phyloP scores from a whole-genome alignment of 2,797 vertebrate genomes.

The Peromyscus nudipes region DNA sequence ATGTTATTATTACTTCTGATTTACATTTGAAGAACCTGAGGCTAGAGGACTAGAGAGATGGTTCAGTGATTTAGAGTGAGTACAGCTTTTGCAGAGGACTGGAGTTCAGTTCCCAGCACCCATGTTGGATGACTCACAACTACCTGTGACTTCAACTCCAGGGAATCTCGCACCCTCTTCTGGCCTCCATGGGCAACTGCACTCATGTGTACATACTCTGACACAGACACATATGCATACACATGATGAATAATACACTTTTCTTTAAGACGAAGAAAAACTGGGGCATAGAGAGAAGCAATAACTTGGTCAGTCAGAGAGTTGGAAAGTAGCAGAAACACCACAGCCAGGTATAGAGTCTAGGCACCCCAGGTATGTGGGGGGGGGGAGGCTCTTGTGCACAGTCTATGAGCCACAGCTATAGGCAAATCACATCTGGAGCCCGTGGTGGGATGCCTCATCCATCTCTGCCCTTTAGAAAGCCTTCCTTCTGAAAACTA shows the following conservation, averaged over 20 bases:
- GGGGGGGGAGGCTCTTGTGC: not conserved
- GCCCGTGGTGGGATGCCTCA: not conserved
- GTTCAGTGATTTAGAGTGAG: not conserved
- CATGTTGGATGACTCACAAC: too few species aligned
- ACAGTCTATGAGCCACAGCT: not conserved
- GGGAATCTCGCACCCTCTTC: not conserved
- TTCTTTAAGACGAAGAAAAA: not conserved
- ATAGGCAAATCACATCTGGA: not conserved
- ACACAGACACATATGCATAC: not conserved
- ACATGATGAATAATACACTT: not conserved
- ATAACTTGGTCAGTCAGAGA: not conserved
- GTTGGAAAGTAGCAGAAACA: not conserved
- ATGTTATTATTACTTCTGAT: not conserved
- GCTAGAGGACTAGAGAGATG: not conserved
- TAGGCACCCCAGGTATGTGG: not conserved
- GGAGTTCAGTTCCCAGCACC: not conserved
- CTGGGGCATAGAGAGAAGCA: not conserved
- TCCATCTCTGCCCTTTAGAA: not conserved
- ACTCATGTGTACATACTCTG: not conserved
- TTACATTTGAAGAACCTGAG: conserved; percentile 44
- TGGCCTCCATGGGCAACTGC: not conserved
- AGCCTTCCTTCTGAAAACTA: not conserved
- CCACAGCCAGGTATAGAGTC: not conserved
- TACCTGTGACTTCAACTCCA: not conserved
- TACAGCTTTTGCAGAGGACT: not conserved